A percentile compares a stretch with the other conserved stretches of the same genome.
Evolutionary conservation across 2,888 invertebrate species (phyloP).

Genomic region (Lepidochitona cinerea): DNA sequence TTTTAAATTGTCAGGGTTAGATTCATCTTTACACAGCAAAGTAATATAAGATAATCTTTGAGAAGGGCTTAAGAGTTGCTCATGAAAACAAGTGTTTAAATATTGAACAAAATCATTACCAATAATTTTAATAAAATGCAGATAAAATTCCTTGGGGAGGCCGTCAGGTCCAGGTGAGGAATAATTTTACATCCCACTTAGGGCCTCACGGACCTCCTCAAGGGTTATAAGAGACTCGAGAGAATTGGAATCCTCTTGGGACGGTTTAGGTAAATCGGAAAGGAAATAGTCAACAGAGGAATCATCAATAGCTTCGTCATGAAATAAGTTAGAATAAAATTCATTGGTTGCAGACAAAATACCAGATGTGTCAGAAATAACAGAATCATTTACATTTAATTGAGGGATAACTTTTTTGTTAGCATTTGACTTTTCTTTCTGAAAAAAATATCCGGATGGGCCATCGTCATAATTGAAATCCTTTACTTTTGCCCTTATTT

Average conservation of each 20-base stretch:
- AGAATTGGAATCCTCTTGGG: not conserved
- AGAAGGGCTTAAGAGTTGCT: not conserved
- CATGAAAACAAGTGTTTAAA: not conserved
- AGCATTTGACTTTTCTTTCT: not conserved
- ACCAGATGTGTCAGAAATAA: too few species aligned
- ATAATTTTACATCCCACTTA: not conserved
- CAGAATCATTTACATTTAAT: not conserved
- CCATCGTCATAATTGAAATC: slow-evolving; percentile 1
- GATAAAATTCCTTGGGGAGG: slow-evolving; percentile 13
- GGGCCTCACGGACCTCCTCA: not conserved
- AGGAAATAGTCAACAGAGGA: not conserved
- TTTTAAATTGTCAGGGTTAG: slow-evolving; percentile 26
- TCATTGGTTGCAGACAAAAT: not conserved
- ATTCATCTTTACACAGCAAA: slow-evolving; percentile 34
- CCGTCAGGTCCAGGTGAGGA: slow-evolving; percentile 11
- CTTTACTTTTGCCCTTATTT: not conserved
- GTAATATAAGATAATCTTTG: slow-evolving; percentile 11
- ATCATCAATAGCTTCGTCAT: not conserved
- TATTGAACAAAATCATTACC: not conserved
- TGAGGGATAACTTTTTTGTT: not conserved
- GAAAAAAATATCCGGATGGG: slow-evolving; percentile 10
- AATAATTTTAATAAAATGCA: not conserved
- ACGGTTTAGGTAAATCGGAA: not conserved
- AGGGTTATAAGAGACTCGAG: not conserved
- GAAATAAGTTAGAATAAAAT: slow-evolving; percentile 7